Conservation (phyloP, 2,888 invertebrate genomes). For the Dione juno region DNA sequence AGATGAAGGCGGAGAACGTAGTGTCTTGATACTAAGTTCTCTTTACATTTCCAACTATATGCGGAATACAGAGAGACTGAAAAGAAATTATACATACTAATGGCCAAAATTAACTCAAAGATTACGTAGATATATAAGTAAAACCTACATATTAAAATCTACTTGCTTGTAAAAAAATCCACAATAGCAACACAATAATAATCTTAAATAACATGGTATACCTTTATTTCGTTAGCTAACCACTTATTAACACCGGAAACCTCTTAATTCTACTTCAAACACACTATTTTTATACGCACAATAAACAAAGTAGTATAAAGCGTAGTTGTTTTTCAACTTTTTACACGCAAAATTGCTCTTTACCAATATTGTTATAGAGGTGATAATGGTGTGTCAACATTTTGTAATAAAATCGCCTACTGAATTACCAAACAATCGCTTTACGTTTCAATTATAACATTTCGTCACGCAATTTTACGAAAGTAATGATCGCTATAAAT, state of each 20-base stretch:
- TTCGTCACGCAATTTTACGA: slow-evolving; percentile 45
- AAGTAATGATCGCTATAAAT: slow-evolving; percentile 42
- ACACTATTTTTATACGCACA: slow-evolving; percentile 44
- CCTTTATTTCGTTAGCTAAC: slow-evolving; percentile 43
- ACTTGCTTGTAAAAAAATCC: background rate
- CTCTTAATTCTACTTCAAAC: slow-evolving; percentile 51
- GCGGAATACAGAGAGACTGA: too few species aligned
- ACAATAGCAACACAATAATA: slow-evolving; percentile 7
- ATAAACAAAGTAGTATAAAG: slow-evolving; percentile 36
- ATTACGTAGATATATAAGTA: background rate
- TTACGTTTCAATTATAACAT: slow-evolving; percentile 46
- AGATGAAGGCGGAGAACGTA: too few species aligned
- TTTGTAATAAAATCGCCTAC: slow-evolving; percentile 29
- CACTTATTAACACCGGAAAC: slow-evolving; percentile 51
- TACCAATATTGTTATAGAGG: background rate
- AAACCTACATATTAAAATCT: background rate
- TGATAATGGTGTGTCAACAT: slow-evolving; percentile 2
- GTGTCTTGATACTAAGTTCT: too few species aligned
- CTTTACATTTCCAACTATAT: too few species aligned
- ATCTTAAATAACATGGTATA: slow-evolving; percentile 36
- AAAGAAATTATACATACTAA: too few species aligned
- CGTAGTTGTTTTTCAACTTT: slow-evolving; percentile 16
- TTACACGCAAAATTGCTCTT: background rate
- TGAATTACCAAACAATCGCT: slow-evolving; percentile 35
- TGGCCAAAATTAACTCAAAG: too few species aligned